These are phyloP conservation scores for Ochotona curzoniae DNA, from an alignment of 2,113 vertebrate species.

Conservation along the genomic window DNA sequence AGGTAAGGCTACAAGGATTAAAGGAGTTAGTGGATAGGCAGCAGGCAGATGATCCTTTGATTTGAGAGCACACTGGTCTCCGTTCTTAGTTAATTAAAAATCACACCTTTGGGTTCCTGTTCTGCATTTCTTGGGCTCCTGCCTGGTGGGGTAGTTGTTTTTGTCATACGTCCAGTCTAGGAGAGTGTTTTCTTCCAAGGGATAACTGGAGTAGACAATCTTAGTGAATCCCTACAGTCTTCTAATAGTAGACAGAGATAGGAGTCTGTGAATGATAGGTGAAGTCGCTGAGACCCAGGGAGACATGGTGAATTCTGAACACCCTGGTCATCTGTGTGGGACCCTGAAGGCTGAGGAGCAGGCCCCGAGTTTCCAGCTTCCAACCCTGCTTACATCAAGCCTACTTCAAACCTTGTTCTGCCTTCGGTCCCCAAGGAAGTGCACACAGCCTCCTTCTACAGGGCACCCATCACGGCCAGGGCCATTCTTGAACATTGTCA, in stretches of 20 bases:
- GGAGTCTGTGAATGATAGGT: background rate
- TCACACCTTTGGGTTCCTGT: background rate
- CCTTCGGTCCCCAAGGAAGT: background rate
- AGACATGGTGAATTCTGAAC: background rate
- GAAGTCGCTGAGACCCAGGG: background rate
- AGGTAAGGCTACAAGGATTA: background rate
- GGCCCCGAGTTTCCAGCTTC: background rate
- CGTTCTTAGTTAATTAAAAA: background rate
- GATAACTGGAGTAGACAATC: background rate
- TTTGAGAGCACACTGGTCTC: background rate
- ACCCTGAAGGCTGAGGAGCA: background rate
- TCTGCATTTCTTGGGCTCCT: background rate
- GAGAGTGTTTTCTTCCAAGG: background rate
- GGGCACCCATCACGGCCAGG: accelerated
- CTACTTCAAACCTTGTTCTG: background rate
- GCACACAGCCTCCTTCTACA: background rate
- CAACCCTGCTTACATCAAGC: background rate
- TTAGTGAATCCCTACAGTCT: background rate
- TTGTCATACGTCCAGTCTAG: background rate
- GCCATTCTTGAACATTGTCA: background rate
- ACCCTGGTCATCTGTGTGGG: background rate
- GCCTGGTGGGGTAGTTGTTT: background rate
- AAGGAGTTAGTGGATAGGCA: background rate
- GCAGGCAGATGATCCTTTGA: background rate
- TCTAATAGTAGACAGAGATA: accelerated